Evolutionary conservation across 2,888 invertebrate genomes (phyloP).

Genomic region (Xylophagus ater): DNA sequence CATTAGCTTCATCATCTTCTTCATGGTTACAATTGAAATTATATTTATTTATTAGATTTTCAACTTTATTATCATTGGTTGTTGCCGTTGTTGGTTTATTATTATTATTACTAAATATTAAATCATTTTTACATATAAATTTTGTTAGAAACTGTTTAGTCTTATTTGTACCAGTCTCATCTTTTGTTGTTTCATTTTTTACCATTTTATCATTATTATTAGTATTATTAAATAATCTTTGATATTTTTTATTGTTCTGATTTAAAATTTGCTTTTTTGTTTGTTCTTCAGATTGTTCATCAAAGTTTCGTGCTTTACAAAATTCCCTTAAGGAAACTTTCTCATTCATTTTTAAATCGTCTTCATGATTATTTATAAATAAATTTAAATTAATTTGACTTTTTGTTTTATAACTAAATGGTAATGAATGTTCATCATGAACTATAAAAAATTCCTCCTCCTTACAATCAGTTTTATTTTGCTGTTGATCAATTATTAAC

Average conservation of each 20-base stretch:
- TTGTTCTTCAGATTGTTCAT: no score
- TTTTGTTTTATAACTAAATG: constrained; percentile 74
- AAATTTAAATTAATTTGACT: constrained; percentile 61
- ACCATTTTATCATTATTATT: neutral
- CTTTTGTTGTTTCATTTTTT: neutral
- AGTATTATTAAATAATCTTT: no score
- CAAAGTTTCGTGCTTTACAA: no score
- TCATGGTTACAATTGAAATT: neutral
- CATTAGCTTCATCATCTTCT: no score
- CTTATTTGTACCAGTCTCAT: neutral
- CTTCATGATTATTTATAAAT: constrained; percentile 27
- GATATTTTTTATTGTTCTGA: no score
- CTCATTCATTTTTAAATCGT: neutral
- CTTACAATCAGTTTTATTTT: no score
- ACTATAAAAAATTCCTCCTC: constrained; percentile 48
- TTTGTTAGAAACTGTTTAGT: constrained; percentile 6
- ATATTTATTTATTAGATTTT: neutral
- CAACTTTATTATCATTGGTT: constrained; percentile 2
- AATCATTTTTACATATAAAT: constrained; percentile 13
- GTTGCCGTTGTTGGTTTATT: neutral
- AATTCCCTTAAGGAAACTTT: neutral
- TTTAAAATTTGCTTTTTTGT: no score
- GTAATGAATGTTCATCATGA: constrained; percentile 75
- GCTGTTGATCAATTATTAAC: no score
- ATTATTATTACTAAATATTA: constrained; percentile 8